Evolutionary conservation across 2,797 vertebrate species (phyloP).

Genomic region (Cercopithecus diana): DNA sequence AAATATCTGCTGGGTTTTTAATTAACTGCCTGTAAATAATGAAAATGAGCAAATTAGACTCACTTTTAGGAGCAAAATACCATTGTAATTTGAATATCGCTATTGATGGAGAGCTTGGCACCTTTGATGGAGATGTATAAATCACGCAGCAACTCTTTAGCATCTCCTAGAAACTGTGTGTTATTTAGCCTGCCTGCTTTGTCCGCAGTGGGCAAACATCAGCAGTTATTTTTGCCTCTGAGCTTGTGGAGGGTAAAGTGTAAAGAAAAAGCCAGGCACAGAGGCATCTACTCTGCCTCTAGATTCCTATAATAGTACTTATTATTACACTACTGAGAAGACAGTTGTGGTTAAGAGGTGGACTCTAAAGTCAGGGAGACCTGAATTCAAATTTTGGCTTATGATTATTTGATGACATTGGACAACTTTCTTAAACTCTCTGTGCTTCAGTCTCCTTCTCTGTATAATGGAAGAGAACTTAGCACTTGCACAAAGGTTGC

Average conservation of each 20-base stretch:
- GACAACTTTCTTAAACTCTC: background rate
- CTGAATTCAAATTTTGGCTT: background rate
- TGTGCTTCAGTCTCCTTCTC: background rate
- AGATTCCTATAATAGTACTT: background rate
- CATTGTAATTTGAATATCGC: conserved; percentile 62
- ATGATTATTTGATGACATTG: background rate
- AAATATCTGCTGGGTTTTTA: conserved; percentile 80
- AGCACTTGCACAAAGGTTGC: background rate
- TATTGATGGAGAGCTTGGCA: background rate
- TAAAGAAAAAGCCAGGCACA: background rate
- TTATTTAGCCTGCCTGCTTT: background rate
- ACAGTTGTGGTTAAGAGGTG: background rate
- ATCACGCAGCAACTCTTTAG: background rate
- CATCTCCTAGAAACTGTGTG: background rate
- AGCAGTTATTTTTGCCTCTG: background rate
- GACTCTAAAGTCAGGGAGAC: background rate
- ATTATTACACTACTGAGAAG: background rate
- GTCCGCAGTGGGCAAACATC: background rate
- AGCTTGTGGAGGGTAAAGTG: background rate
- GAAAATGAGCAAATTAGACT: conserved; percentile 82
- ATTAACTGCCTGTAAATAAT: conserved; percentile 82
- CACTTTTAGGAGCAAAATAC: conserved; percentile 74
- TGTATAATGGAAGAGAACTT: background rate
- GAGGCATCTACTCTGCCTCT: background rate
- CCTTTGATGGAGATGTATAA: background rate